Percentiles rank a stretch among this genome's conserved stretches.
These are phyloP conservation scores for Nibea albiflora DNA, from an alignment of 2,113 vertebrate genomes.

Conservation along the genomic window DNA sequence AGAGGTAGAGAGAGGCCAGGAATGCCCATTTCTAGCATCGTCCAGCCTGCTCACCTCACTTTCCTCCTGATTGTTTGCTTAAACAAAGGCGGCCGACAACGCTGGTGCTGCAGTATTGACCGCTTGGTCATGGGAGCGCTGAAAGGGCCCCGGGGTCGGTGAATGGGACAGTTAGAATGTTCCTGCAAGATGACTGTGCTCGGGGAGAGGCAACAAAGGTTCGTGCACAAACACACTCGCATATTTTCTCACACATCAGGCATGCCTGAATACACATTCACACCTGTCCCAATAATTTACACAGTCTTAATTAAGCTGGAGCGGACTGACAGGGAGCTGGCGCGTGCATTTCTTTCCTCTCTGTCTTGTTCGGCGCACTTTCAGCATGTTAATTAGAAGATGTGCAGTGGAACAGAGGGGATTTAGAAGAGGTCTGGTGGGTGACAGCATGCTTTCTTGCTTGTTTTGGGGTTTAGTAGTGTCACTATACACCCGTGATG, in stretches of 20 bases:
- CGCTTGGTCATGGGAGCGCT: slow-evolving; percentile 54
- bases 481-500: neutral
- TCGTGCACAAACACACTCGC: neutral
- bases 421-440: slow-evolving; percentile 29
- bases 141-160: slow-evolving; percentile 53
- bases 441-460: slow-evolving; percentile 2
- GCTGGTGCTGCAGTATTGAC: slow-evolving; percentile 76
- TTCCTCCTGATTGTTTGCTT: slow-evolving; percentile 79
- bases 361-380: slow-evolving; percentile 26
- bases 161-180: slow-evolving; percentile 77
- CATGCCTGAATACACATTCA: neutral
- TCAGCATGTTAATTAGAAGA: slow-evolving; percentile 50
- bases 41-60: slow-evolving; percentile 72
- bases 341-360: slow-evolving; percentile 5
- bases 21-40: slow-evolving; percentile 82
- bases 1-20: slow-evolving; percentile 61
- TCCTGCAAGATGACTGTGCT: slow-evolving; percentile 79
- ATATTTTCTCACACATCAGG: slow-evolving; percentile 24
- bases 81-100: slow-evolving; percentile 77
- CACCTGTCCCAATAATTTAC: slow-evolving; percentile 44
- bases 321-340: slow-evolving; percentile 20
- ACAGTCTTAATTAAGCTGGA: slow-evolving; percentile 41
- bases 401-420: slow-evolving; percentile 29
- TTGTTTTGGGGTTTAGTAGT: slow-evolving; percentile 12
- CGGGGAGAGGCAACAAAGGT: slow-evolving; percentile 33